These are phyloP conservation scores for Phallusia fumigata DNA, from an alignment of 23 tunicate species.

Conservation along the genomic window DNA sequence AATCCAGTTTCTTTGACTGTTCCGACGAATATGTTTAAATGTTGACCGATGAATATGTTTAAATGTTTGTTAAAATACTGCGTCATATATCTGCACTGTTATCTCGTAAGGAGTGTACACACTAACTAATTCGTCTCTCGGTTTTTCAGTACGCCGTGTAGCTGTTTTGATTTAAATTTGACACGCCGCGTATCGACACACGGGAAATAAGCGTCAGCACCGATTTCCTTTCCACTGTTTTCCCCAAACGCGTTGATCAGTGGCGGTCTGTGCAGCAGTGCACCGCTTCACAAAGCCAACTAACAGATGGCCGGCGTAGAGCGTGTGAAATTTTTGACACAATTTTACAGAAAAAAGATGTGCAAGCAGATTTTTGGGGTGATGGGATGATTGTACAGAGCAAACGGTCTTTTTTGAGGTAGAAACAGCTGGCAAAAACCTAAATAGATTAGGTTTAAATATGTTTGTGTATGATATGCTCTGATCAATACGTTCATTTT, in stretches of 20 bases:
- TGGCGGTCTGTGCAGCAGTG: not conserved
- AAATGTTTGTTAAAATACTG: too few species aligned
- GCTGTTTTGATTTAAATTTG: not conserved
- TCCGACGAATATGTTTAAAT: too few species aligned
- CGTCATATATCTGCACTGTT: too few species aligned
- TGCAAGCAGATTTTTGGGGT: too few species aligned
- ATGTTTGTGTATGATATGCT: too few species aligned
- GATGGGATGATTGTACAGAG: too few species aligned
- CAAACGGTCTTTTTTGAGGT: not conserved
- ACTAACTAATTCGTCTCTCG: too few species aligned
- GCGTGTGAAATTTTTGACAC: not conserved
- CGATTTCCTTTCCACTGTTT: not conserved
- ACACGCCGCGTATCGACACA: constrained; percentile 15
- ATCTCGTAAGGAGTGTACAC: too few species aligned
- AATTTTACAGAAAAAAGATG: not conserved
- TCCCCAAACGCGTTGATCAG: not conserved
- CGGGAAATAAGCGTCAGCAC: not conserved
- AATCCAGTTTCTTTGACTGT: too few species aligned
- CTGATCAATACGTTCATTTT: too few species aligned
- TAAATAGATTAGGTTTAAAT: too few species aligned
- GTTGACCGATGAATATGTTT: too few species aligned
- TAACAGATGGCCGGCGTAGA: not conserved
- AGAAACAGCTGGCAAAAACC: not conserved
- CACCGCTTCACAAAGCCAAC: not conserved
- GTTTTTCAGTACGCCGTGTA: not conserved